Evolutionary conservation across 1,140 invertebrate species (phyloP).

Genomic region (Penaeus indicus): DNA sequence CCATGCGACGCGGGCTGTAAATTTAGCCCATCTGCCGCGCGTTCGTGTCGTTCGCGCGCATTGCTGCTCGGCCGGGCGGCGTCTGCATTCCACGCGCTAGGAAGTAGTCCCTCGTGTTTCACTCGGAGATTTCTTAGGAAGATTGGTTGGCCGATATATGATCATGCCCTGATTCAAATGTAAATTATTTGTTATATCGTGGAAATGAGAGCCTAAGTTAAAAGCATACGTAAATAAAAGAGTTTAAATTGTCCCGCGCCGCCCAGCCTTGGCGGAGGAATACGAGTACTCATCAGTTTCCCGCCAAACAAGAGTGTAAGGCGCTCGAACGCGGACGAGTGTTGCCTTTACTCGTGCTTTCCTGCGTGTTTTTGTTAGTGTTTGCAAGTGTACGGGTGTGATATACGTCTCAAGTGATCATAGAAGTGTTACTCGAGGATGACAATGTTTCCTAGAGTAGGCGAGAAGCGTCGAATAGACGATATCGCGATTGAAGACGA

Average conservation of each 20-base stretch:
- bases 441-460: slow-evolving; percentile 63
- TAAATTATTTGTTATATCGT: neutral
- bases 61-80: slow-evolving; percentile 39
- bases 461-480: slow-evolving; percentile 61
- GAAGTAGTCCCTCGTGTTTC: slow-evolving; percentile 57
- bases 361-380: slow-evolving; percentile 60
- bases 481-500: slow-evolving; percentile 61
- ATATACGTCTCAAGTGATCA: slow-evolving; percentile 39
- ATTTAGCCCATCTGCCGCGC: slow-evolving; percentile 59
- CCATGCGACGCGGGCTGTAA: slow-evolving; percentile 54
- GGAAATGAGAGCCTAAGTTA: neutral
- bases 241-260: slow-evolving; percentile 61
- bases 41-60: slow-evolving; percentile 63
- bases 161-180: neutral
- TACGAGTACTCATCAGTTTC: slow-evolving; percentile 62
- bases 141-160: too few relatives aligned
- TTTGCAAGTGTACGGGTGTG: slow-evolving; percentile 51
- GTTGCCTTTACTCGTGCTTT: slow-evolving; percentile 59
- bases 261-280: slow-evolving; percentile 61
- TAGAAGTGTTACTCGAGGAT: slow-evolving; percentile 51
- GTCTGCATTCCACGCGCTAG: slow-evolving; percentile 48
- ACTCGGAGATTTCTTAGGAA: neutral
- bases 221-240: slow-evolving; percentile 1
- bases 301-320: slow-evolving; percentile 60
- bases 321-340: slow-evolving; percentile 53